Percentiles rank a stretch among this genome's conserved stretches.
These are phyloP conservation scores for Electrona antarctica DNA, from an alignment of 2,113 vertebrate genomes.

Conservation along the genomic window DNA sequence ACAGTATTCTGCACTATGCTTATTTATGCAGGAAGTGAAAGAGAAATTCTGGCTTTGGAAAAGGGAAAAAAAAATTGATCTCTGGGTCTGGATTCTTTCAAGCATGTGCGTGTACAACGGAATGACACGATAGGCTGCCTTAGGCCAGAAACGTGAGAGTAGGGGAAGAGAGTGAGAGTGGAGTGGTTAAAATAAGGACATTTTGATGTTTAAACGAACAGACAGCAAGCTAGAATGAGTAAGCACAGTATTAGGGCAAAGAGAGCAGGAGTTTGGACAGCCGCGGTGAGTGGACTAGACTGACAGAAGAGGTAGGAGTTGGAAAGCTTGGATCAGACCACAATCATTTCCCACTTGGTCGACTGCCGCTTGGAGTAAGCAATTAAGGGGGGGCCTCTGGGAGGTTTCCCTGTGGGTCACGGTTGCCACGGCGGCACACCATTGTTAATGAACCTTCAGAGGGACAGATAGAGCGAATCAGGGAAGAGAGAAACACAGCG, in stretches of 20 bases:
- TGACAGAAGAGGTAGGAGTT: slow-evolving; percentile 31
- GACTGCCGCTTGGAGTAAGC: slow-evolving; percentile 40
- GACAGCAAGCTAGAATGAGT: slow-evolving; percentile 35
- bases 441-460: slow-evolving; percentile 77
- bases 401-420: slow-evolving; percentile 64
- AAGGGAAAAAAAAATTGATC: slow-evolving; percentile 13
- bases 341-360: slow-evolving; percentile 49
- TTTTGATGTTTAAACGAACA: slow-evolving; percentile 18
- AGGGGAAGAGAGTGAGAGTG: background rate
- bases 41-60: slow-evolving; percentile 7
- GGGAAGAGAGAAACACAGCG: slow-evolving; percentile 18
- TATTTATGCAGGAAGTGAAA: slow-evolving; percentile 55
- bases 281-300: background rate
- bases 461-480: slow-evolving; percentile 35
- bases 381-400: slow-evolving; percentile 66
- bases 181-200: background rate
- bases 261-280: slow-evolving; percentile 17
- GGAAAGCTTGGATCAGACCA: slow-evolving; percentile 17
- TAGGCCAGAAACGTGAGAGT: slow-evolving; percentile 31
- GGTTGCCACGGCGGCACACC: slow-evolving; percentile 74
- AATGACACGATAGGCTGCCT: slow-evolving; percentile 24
- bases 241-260: slow-evolving; percentile 2
- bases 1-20: slow-evolving; percentile 40
- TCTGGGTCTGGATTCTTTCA: slow-evolving; percentile 24
- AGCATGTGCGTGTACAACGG: background rate